These are phyloP conservation scores for Hoplodrina blanda DNA, from an alignment of 2,888 invertebrate species.

Conservation along the genomic window DNA sequence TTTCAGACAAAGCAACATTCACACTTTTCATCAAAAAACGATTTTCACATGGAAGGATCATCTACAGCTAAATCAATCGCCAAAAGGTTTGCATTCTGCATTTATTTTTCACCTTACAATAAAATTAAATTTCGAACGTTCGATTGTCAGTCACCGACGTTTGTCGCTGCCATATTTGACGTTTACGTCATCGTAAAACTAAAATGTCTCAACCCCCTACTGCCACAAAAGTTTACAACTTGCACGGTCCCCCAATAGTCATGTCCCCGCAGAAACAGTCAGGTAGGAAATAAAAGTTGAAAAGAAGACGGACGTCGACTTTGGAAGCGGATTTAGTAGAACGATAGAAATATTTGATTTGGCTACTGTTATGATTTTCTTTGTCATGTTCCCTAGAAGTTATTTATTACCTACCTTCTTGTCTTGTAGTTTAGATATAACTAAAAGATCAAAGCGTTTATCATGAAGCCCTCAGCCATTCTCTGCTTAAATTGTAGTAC, in stretches of 20 bases:
- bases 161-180: slow-evolving; percentile 23
- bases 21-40: too few species aligned
- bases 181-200: slow-evolving; percentile 32
- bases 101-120: slow-evolving; percentile 29
- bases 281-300: slow-evolving; percentile 64
- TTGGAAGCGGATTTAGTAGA: slow-evolving; percentile 44
- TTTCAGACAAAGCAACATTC: too few species aligned
- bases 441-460: too few species aligned
- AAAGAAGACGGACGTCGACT: slow-evolving; percentile 58
- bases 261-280: slow-evolving; percentile 54
- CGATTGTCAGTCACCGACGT: slow-evolving; percentile 25
- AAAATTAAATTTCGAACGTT: slow-evolving; percentile 20
- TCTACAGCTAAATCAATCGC: background rate
- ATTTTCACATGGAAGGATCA: too few species aligned
- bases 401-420: background rate
- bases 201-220: slow-evolving; percentile 21
- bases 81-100: background rate
- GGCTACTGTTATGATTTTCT: slow-evolving; percentile 28
- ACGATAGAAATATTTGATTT: slow-evolving; percentile 47
- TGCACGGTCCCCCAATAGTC: slow-evolving; percentile 46
- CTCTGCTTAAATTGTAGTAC: too few species aligned
- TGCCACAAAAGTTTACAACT: slow-evolving; percentile 47
- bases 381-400: background rate
- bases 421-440: background rate
- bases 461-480: too few species aligned